These are phyloP conservation scores for Marasmarcha lunaedactyla DNA, from an alignment of 2,888 invertebrate species.

Conservation along the genomic window DNA sequence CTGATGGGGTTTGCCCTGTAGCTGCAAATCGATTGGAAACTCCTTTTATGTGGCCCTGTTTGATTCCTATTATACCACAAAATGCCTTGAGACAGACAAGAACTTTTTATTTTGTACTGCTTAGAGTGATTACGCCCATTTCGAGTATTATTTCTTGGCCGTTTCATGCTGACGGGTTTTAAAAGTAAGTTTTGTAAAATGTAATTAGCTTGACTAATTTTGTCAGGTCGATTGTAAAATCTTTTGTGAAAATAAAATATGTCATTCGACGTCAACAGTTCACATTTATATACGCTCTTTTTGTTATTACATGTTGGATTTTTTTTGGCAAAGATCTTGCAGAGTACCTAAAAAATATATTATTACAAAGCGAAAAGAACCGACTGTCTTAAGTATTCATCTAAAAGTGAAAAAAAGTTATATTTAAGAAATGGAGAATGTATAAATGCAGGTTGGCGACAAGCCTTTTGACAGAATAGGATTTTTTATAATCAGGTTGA, in stretches of 20 bases:
- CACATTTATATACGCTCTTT: slow-evolving; percentile 9
- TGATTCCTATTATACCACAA: slow-evolving; percentile 15
- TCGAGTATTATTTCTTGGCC: slow-evolving; percentile 11
- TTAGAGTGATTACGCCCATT: slow-evolving; percentile 11
- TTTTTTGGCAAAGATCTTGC: too few relatives aligned
- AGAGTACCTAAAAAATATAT: too few relatives aligned
- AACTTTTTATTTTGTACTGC: slow-evolving; percentile 12
- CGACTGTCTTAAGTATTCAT: too few relatives aligned
- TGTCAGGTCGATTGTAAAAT: slow-evolving; percentile 12
- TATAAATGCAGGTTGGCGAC: too few relatives aligned
- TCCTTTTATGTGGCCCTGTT: slow-evolving; percentile 15
- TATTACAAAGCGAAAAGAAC: too few relatives aligned
- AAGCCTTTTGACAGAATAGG: too few relatives aligned
- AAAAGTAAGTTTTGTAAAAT: slow-evolving; percentile 12
- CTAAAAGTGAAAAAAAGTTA: too few relatives aligned
- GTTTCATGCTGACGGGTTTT: slow-evolving; percentile 11
- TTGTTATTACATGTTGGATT: too few relatives aligned
- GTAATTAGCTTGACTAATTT: slow-evolving; percentile 13
- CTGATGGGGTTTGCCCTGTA: slow-evolving; percentile 12
- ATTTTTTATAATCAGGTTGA: too few relatives aligned
- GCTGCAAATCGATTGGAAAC: slow-evolving; percentile 13
- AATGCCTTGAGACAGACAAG: slow-evolving; percentile 14
- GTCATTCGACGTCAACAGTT: slow-evolving; percentile 11
- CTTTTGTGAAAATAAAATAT: slow-evolving; percentile 12
- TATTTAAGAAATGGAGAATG: too few relatives aligned